Conservation (phyloP, 1,140 invertebrate species). For the Cheumatopsyche charites region DNA sequence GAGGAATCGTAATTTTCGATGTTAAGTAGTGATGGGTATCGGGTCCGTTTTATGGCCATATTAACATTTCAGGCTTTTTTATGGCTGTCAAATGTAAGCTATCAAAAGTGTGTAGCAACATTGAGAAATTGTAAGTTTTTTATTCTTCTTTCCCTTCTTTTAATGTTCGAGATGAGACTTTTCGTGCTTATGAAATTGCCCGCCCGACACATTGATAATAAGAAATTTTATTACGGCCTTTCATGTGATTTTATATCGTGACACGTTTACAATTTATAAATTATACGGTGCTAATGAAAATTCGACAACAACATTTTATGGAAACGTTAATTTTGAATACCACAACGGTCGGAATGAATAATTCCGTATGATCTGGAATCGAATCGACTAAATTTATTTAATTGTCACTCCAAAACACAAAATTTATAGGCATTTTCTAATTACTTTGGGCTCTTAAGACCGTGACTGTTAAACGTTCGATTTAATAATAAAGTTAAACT, state of each 20-base stretch:
- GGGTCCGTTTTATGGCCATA: slow-evolving; percentile 39
- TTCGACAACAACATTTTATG: slow-evolving; percentile 18
- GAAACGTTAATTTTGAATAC: not conserved
- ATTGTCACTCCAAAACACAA: too few relatives aligned
- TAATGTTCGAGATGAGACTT: slow-evolving; percentile 17
- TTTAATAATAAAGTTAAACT: too few relatives aligned
- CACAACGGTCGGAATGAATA: too few relatives aligned
- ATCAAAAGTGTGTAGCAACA: slow-evolving; percentile 5
- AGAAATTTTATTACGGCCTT: slow-evolving; percentile 16
- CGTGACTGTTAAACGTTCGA: too few relatives aligned
- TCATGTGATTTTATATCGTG: slow-evolving; percentile 10
- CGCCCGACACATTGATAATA: slow-evolving; percentile 3
- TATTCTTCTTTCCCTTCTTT: slow-evolving; percentile 3
- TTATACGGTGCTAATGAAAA: slow-evolving; percentile 21
- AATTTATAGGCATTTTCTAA: too few relatives aligned
- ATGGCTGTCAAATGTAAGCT: slow-evolving; percentile 20
- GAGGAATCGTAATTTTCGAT: slow-evolving; percentile 5
- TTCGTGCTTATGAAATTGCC: slow-evolving; percentile 2
- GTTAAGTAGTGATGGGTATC: slow-evolving; percentile 27
- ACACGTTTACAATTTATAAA: slow-evolving; percentile 27
- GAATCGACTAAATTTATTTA: too few relatives aligned
- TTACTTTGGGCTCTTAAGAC: too few relatives aligned
- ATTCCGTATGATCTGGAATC: too few relatives aligned
- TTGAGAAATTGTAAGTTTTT: not conserved
- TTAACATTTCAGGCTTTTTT: slow-evolving; percentile 45